Base-by-base conservation (phyloP, 2,797 vertebrate species). In the Sciurus carolinensis region DNA sequence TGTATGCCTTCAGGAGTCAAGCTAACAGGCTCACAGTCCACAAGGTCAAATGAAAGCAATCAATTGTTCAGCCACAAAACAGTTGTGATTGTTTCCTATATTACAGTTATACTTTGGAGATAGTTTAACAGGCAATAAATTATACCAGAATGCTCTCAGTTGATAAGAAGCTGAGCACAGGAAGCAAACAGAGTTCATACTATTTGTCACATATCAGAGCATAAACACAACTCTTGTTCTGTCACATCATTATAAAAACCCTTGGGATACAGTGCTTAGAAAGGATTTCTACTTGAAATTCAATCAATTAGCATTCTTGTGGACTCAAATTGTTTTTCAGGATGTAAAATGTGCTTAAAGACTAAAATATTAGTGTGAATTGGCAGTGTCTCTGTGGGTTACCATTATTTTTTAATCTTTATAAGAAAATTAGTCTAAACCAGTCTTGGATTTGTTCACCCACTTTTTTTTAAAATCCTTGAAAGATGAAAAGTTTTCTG, bases 1-100 rank as follows among this genome's bases (percentile, higher is more conserved):
- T 93, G 80, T 67, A 67, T 62, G 72, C 81, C 87, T 97, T 13
- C 0, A 95, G 93, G 90, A 98, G 87, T 69, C 73, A 92, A 85
- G 83, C 33, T 82, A 92, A 54, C 71, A 59, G 59, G 80, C 71
- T 96, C 44, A 15, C 8, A 90, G 76, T 93, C 76, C 52, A 54
- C 62, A 95, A 75, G 42, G 67, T 94, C 95, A 95, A 95, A 91
- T 85, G 92, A 97, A 98, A 98, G 96, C 84, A 97, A 50, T 11
- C 94, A 96, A 24, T 28, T 80, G 67, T 69, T 89, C 52, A 96
- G 66, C n/a, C 84, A 87, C 52, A 96, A 93, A 93, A 98, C 15
- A 9, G 77, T 44, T 64, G 72, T 91, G 3, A 94, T 59, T 93
- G 80, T 90, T 96, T 96, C 66, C 67, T 91, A 89, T 66, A 79